Percentiles rank a stretch among this genome's conserved stretches.
These are phyloP conservation scores for Beroe forskalii DNA, from an alignment of 37 sponge, comb jelly and placozoan species.

Conservation along the genomic window DNA sequence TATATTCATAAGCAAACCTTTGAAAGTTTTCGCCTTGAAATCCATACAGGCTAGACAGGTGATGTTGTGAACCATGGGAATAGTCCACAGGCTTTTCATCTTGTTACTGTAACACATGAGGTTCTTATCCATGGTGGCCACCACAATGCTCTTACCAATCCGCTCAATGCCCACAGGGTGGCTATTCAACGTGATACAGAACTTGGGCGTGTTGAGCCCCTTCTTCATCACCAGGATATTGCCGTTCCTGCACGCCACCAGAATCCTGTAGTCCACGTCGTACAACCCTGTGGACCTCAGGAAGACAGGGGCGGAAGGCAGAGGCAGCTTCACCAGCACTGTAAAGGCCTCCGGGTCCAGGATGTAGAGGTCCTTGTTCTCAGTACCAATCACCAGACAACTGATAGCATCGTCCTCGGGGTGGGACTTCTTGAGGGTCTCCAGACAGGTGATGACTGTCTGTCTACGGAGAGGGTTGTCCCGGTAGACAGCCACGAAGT, in stretches of 20 bases:
- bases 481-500: constrained; percentile 79
- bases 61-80: constrained; percentile 75
- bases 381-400: constrained; percentile 92
- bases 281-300: constrained; percentile 76
- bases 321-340: constrained; percentile 68
- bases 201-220: constrained; percentile 71
- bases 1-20: no score
- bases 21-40: constrained; percentile 72
- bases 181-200: constrained; percentile 73
- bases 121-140: constrained; percentile 84
- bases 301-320: constrained; percentile 70
- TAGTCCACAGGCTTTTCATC: constrained; percentile 90
- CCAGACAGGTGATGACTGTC: constrained; percentile 83
- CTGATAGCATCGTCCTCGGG: constrained; percentile 82
- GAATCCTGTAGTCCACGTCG: constrained; percentile 88
- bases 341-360: constrained; percentile 97
- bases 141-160: constrained; percentile 75
- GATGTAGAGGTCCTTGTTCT: constrained; percentile 82
- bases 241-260: constrained; percentile 87
- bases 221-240: constrained; percentile 83
- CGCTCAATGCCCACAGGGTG: constrained; percentile 86
- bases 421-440: constrained; percentile 83
- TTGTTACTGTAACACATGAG: constrained; percentile 78
- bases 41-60: constrained; percentile 81
- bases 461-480: constrained; percentile 84